A percentile compares a stretch with the other conserved stretches of the same genome.
Conservation (phyloP, 2,797 vertebrate species). For the Rhinichthys osculus region DNA sequence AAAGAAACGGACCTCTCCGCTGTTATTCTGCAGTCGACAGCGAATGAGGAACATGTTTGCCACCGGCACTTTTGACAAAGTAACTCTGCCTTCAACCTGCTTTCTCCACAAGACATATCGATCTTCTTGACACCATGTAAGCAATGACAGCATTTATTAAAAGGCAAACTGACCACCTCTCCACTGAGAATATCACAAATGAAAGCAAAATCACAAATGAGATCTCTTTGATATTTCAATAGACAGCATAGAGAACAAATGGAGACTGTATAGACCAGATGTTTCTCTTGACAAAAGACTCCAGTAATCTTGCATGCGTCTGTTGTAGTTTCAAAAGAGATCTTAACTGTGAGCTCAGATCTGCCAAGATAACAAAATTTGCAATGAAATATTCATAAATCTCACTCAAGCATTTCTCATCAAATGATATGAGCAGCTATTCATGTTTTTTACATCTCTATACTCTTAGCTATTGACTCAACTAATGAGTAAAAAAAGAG, state of each 20-base stretch:
- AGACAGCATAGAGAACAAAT: background rate
- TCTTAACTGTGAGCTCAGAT: background rate
- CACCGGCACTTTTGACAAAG: background rate
- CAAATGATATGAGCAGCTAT: background rate
- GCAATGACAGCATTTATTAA: slow-evolving; percentile 10
- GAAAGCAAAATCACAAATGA: background rate
- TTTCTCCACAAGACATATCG: background rate
- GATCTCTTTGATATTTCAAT: background rate
- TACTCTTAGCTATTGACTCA: background rate
- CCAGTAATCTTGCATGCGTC: too few relatives aligned
- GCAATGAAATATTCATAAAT: background rate
- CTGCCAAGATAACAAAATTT: background rate
- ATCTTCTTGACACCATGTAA: background rate
- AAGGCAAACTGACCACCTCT: background rate
- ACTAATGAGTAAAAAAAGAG: background rate
- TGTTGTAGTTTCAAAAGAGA: background rate
- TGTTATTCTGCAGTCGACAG: background rate
- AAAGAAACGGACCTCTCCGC: background rate
- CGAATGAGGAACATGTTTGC: background rate
- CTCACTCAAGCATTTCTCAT: background rate
- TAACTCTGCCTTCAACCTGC: background rate
- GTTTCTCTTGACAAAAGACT: background rate
- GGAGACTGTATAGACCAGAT: background rate
- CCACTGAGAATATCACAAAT: background rate
- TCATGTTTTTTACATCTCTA: background rate